Conservation (phyloP, 1,140 invertebrate genomes). For the Rhynchophorus ferrugineus region DNA sequence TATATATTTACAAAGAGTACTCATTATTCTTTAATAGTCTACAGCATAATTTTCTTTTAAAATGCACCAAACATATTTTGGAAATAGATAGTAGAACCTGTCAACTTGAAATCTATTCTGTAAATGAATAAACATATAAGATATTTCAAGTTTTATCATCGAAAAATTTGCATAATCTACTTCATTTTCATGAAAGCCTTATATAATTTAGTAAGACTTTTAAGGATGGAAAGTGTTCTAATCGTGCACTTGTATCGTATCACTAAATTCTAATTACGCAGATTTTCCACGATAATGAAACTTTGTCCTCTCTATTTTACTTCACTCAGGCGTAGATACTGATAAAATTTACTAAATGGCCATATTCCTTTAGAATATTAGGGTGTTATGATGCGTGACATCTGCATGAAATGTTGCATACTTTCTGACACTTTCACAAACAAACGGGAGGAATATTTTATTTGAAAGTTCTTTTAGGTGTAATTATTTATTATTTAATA, state of each 20-base stretch:
- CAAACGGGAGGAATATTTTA: neutral
- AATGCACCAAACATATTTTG: neutral
- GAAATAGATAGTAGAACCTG: neutral
- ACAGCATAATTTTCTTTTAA: neutral
- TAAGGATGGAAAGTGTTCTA: neutral
- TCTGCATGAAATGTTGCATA: neutral
- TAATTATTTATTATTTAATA: neutral
- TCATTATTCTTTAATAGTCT: neutral
- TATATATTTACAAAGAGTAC: neutral
- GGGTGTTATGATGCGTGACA: neutral
- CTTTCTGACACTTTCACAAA: neutral
- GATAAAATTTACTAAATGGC: neutral
- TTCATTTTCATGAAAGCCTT: neutral
- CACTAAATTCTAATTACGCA: neutral
- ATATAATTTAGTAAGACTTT: neutral
- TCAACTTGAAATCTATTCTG: neutral
- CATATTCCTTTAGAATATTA: neutral
- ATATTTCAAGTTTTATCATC: neutral
- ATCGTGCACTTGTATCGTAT: neutral
- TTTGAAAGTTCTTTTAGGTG: neutral
- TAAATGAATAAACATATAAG: neutral
- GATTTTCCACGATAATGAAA: neutral
- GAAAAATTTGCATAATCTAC: neutral
- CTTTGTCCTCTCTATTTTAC: neutral
- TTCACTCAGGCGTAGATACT: neutral